Conservation (phyloP, 2,888 invertebrate species). For the Mesorhabditis spiculigera region DNA sequence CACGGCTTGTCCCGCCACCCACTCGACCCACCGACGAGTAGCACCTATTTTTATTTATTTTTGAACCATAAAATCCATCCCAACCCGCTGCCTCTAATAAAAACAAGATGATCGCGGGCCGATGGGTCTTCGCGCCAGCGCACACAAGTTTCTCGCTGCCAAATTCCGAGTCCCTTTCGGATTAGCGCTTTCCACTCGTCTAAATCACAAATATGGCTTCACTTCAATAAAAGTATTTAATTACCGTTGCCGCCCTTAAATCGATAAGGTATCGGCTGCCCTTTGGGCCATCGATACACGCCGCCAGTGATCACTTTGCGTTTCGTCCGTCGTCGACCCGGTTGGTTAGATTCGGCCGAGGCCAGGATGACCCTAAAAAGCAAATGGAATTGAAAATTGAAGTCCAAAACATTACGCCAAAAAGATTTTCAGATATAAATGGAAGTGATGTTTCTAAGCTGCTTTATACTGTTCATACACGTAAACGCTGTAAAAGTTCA, state of each 20-base stretch:
- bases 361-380: constrained; percentile 27
- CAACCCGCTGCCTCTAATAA: constrained; percentile 49
- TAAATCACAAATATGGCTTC: constrained; percentile 19
- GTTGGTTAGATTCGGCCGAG: constrained; percentile 23
- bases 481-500: too few species aligned
- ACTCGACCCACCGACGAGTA: constrained; percentile 50
- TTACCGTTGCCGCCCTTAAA: constrained; percentile 50
- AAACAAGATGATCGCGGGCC: constrained; percentile 50
- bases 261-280: constrained; percentile 44
- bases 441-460: not conserved
- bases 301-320: constrained; percentile 53
- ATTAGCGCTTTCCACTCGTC: constrained; percentile 49
- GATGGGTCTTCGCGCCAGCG: constrained; percentile 49
- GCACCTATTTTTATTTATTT: constrained; percentile 23
- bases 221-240: not conserved
- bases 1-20: constrained; percentile 53
- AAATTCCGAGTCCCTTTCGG: constrained; percentile 39
- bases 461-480: too few species aligned
- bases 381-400: not conserved
- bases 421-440: not conserved
- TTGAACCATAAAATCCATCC: constrained; percentile 4
- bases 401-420: not conserved
- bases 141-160: constrained; percentile 55
- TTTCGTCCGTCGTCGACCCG: constrained; percentile 24
- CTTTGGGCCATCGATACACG: constrained; percentile 51